Base-by-base conservation (phyloP, 2,113 vertebrate species). In the Murina feae region DNA sequence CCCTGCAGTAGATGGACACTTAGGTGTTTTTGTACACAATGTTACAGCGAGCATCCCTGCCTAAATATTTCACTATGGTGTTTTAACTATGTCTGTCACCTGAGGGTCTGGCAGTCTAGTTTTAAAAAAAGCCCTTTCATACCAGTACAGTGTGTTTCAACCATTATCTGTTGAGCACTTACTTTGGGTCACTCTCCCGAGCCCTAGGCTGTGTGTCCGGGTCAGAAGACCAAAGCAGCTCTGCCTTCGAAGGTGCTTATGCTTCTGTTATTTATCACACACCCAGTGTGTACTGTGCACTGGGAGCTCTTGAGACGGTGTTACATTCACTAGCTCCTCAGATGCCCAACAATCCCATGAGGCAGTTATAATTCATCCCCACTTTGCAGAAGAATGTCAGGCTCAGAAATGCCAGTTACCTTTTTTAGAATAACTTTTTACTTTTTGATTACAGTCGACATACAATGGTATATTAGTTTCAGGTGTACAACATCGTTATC, bases 141-240 rank as follows among this genome's bases (percentile, higher is more conserved):
- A 20, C 30, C 35, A 9, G 4, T 23, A 11, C 1, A 32, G 25
- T 76, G 71, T 47, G 28, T 82, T 65, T 72, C n/a, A 58, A 0
- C 28, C 37, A 23, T 5, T n/a, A 39, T 58, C 42, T 44, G 51
- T 63, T n/a, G 35, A 44, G 3, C 25, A 17, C 55, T 71, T 35
- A 32, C 32, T 78, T 72, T 83, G 60, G n/a, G 20, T 84, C 60
- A 20, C 74, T 63, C 9, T 39, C 12, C 55, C 4, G 0, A 63
- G 53, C 25, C 69, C 14, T 30, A 1, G 18, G 11, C 0, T 87
- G 0, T 42, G 32, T 30, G 8, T 47, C 1, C 0, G 4, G 63
- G 53, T 11, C 18, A 78, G 53, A 58, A 83, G 53, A 72, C 47
- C 23, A 72, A 11, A 86, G 66, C 17, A 32, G 10, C n/a, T 35